Evolutionary conservation across 2,888 invertebrate genomes (phyloP), one percentile per base, ranked within the genome.

Genomic region (Synergus umbraculus): DNA sequence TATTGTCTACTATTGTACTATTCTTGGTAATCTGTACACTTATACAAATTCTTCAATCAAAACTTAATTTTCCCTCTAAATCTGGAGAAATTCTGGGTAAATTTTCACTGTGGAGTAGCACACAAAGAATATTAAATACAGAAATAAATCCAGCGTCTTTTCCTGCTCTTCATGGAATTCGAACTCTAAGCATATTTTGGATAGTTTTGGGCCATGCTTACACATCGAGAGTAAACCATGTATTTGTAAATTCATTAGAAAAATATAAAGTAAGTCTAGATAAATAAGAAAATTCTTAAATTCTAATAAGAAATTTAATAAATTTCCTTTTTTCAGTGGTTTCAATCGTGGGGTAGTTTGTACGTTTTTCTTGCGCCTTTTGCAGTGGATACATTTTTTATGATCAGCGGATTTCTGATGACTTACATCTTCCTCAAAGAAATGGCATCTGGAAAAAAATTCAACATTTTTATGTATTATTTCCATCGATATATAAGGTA

Each of bases 151-250:
- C 84, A 4, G 90, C 88, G 4, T 89, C 90, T 22, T 85, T 93
- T 37, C 87, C 89, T 0, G 91, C 90, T 64, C 84, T 94, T 13
- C 92, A 94, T 84, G 94, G 94, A 12, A 91, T 94, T 8, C 90
- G 94, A 54, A 92, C 93, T 82, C 83, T 93, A 41, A 93, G 93
- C 83, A 93, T 93, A 79, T 86, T 89, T 64, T 93, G 93, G 92
- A 92, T 94, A 3, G 87, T 93, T 29, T 80, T 93, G 13, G 93
- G 93, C 1, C 94, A 94, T 84, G n/a, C 69, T 8, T 54, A 37
- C n/a, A 73, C 69, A 0, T 46, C 69, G 0, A 46, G 89, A 92
- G 64, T 93, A 91, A 86, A 86, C 90, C 15, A 13, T 4, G 37
- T 49, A n/a, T 73, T 54, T 54, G 49, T 73, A 9, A 73, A 73